phyloP scores from a whole-genome alignment of 2,797 vertebrate species.

The Sebastes hubbsi region DNA sequence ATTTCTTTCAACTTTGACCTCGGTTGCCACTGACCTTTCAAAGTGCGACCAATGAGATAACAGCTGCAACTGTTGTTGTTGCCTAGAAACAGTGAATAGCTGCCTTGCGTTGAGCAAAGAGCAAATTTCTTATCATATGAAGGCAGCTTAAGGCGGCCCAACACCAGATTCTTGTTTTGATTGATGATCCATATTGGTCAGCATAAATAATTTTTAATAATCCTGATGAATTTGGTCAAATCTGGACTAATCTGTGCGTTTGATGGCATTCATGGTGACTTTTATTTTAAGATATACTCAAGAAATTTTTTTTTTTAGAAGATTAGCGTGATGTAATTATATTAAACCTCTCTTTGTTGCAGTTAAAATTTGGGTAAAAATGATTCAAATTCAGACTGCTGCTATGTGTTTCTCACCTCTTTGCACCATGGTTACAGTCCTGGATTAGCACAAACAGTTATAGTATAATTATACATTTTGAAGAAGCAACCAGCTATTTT shows the following conservation, averaged over 20 bases:
- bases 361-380: neutral
- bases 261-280: neutral
- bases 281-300: neutral
- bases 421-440: neutral
- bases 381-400: neutral
- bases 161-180: neutral
- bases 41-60: neutral
- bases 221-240: neutral
- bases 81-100: neutral
- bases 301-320: neutral
- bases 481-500: neutral
- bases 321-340: neutral
- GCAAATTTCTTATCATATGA: no score
- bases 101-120: no score
- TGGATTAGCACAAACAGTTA: neutral
- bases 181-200: neutral
- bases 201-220: neutral
- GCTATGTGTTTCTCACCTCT: neutral
- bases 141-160: neutral
- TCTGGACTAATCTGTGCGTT: neutral
- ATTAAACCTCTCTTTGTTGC: neutral
- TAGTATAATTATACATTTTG: neutral
- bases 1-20: neutral
- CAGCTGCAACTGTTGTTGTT: neutral
- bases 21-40: neutral